Conservation (phyloP, 2,113 vertebrate genomes). For the Embiotoca jacksoni region DNA sequence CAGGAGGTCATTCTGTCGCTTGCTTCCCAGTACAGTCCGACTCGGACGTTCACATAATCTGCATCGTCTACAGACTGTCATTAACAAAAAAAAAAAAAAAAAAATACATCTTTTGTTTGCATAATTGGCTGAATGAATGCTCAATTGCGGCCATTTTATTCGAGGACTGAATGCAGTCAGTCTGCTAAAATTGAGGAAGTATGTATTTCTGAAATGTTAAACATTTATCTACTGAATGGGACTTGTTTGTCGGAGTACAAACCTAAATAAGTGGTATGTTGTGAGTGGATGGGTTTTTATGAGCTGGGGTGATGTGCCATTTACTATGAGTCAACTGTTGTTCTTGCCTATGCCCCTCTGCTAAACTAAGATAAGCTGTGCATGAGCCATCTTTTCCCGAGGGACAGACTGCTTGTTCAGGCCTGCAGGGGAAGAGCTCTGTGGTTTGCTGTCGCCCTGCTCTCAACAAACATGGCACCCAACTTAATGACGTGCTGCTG, state of each 20-base stretch:
- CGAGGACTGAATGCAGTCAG: constrained; percentile 59
- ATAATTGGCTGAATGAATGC: constrained; percentile 68
- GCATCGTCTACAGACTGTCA: constrained; percentile 57
- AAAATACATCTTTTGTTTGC: constrained; percentile 81
- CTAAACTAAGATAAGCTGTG: constrained; percentile 75
- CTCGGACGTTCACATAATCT: constrained; percentile 61
- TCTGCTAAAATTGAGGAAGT: constrained; percentile 71
- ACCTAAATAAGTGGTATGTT: constrained; percentile 61
- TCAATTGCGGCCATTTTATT: constrained; percentile 62
- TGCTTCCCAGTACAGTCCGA: constrained; percentile 76
- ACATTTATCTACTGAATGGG: constrained; percentile 73
- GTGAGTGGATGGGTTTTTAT: constrained; percentile 51
- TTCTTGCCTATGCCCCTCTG: constrained; percentile 59
- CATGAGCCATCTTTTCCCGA: constrained; percentile 41
- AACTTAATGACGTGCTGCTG: constrained; percentile 1
- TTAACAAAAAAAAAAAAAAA: constrained; percentile 50
- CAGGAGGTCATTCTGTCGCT: constrained; percentile 75
- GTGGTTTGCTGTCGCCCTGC: constrained; percentile 21
- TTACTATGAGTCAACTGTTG: constrained; percentile 79
- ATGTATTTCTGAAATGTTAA: constrained; percentile 77
- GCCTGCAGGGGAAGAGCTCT: constrained; percentile 38
- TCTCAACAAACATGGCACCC: constrained; percentile 25
- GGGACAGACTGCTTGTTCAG: constrained; percentile 28
- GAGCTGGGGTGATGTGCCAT: constrained; percentile 63
- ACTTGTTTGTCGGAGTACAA: constrained; percentile 46